Evolutionary conservation across 1,140 invertebrate genomes (phyloP), one percentile per base, ranked within the genome.

Genomic region (Euwallacea fornicatus): DNA sequence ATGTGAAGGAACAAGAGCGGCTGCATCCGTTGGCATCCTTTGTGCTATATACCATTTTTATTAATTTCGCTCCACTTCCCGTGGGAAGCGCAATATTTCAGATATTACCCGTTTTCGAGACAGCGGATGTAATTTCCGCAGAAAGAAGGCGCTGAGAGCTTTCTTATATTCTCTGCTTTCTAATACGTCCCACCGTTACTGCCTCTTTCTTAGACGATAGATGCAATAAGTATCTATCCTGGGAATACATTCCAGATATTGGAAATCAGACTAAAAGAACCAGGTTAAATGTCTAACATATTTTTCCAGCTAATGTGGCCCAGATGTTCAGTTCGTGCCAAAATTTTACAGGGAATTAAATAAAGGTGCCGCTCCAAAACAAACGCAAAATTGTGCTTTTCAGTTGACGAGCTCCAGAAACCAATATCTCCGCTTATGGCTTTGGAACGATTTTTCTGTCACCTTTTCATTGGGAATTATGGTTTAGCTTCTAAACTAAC

Each of bases 31-130:
- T 54, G 54, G 63, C 59, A 59, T 68, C 70, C 58, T 72, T 72
- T 72, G 70, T 72, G 54, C 55, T 33, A 33, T 33, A 33, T 33
- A 33, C 70, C 70, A 72, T 72, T 72, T 72, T 72, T 72, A 72
- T 72, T 72, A 63, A 67, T 67, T 65, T 67, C 65, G 65, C 71
- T 72, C 65, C 71, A 67, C 58, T 72, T 72, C 65, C 71, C 71
- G 60, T 72, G 65, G 67, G 71, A 72, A 56, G 63, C 64, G 70
- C 64, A 72, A 72, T 72, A 72, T 72, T 72, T 72, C 71, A 72
- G 47, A 67, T 72, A 72, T 72, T 72, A 72, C 70, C 70, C 54
- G 58, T 72, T 72, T 67, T 72, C 70, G 44, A 60, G 71, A 72
- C 71, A 53, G 60, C 59, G 71, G 65, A 72, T 63, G 62, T 68